A percentile compares a stretch with the other conserved stretches of the same genome.
Conservation (phyloP, 2,888 invertebrate species). For the Cyclophora punctaria region DNA sequence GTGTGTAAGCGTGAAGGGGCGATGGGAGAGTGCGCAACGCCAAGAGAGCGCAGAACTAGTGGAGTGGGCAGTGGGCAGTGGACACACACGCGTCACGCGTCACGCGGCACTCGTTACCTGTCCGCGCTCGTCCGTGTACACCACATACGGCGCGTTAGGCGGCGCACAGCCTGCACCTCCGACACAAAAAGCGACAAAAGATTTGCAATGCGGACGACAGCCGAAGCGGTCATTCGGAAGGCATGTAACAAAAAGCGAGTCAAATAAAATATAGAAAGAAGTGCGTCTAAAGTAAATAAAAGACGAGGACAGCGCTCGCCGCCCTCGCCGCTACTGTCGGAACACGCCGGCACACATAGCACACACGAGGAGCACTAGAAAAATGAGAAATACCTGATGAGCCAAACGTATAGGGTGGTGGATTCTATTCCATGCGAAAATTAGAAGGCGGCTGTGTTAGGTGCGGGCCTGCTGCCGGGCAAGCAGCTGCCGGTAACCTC, state of each 20-base stretch:
- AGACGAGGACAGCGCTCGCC: constrained; percentile 49
- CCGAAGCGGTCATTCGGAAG: constrained; percentile 74
- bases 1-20: constrained; percentile 13
- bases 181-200: constrained; percentile 71
- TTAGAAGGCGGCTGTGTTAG: constrained; percentile 73
- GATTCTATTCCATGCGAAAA: constrained; percentile 74
- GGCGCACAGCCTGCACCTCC: constrained; percentile 80
- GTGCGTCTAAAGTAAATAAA: constrained; percentile 60
- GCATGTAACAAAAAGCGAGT: constrained; percentile 76
- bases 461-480: constrained; percentile 66
- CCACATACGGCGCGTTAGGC: constrained; percentile 93
- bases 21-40: constrained; percentile 14
- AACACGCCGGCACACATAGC: constrained; percentile 66
- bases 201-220: constrained; percentile 68
- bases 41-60: constrained; percentile 4
- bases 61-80: constrained; percentile 6
- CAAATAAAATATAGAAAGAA: constrained; percentile 67
- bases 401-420: constrained; percentile 74
- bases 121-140: constrained; percentile 96
- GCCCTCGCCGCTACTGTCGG: constrained; percentile 53
- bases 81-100: constrained; percentile 12
- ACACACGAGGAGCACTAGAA: constrained; percentile 69
- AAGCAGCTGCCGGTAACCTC: constrained; percentile 54
- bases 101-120: constrained; percentile 84
- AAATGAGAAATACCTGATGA: constrained; percentile 74